These are phyloP conservation scores for Falco berigora DNA, from an alignment of 2,797 vertebrate species.

Conservation along the genomic window DNA sequence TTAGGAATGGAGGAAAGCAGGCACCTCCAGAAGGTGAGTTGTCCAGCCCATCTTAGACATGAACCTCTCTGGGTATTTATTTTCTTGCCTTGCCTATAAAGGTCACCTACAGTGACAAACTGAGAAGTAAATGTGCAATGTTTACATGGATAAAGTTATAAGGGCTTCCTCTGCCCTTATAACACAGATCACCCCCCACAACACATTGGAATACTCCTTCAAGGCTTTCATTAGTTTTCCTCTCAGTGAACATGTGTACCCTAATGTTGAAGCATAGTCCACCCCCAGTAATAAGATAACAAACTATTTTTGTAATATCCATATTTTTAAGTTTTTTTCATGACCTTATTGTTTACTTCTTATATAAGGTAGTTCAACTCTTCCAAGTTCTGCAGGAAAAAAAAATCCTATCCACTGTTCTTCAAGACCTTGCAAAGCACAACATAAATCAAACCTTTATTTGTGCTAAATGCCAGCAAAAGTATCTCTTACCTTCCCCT, in stretches of 20 bases:
- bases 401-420: background rate
- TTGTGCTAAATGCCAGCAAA: background rate
- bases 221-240: background rate
- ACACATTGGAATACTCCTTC: background rate
- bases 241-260: background rate
- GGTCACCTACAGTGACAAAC: background rate
- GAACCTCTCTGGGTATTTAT: background rate
- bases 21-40: background rate
- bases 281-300: background rate
- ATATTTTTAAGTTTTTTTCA: background rate
- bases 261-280: background rate
- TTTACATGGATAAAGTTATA: background rate
- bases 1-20: background rate
- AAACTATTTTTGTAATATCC: background rate
- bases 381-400: background rate
- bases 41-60: background rate
- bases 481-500: background rate
- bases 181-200: background rate
- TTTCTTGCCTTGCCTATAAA: background rate
- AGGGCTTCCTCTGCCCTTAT: background rate
- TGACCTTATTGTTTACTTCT: background rate
- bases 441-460: background rate
- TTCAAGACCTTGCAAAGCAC: background rate
- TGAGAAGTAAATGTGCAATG: background rate
- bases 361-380: background rate